Base-by-base conservation (phyloP, 2,797 vertebrate genomes). In the Euphonia xanthogaster region DNA sequence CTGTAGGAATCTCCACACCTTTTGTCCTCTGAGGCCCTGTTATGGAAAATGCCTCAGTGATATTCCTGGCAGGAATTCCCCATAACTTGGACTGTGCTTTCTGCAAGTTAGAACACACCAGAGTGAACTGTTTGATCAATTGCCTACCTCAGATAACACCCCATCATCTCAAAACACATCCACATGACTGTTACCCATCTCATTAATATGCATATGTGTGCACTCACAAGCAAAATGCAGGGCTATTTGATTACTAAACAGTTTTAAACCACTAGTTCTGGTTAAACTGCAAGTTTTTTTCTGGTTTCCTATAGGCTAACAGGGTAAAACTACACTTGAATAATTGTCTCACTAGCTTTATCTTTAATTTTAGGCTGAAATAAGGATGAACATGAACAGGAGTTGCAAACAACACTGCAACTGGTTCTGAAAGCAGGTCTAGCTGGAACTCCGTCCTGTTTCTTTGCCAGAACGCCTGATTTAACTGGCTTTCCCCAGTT, bases 381-480 rank as follows among this genome's bases (percentile, higher is more conserved):
- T 21, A 7, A 58, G 3, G 15, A 30, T 1, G 2, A 30, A 39
- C 12, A 14, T 1, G 1, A 71, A 11, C 3, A 7, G 39, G 5
- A 63, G 12, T 0, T 19, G 18, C 37, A 44, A 6, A n/a, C 18
- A 31, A 24, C 31, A 13, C 2, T 42, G 55, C 22, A 48, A 1
- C 2, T n/a, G 5, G 11, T 3, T 70, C 25, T 16, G 20, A 39
- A 10, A 31, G 2, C 30, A 39, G 14, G 3, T 27, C 31, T 2
- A 5, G 42, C 0, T 37, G 4, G 40, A 39, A 74, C 4, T 2
- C 24, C 1, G 0, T 0, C 0, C 4, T 37, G 5, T 17, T 75
- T 30, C 20, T 37, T 8, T 3, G 3, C 3, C 3, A 31, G 30
- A 53, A 63, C 12, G 20, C 1, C 12, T 0, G 7, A 28, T n/a